Evolutionary conservation across 2,113 vertebrate genomes (phyloP), one percentile per base, ranked within the genome.

Genomic region (Strigops habroptila): DNA sequence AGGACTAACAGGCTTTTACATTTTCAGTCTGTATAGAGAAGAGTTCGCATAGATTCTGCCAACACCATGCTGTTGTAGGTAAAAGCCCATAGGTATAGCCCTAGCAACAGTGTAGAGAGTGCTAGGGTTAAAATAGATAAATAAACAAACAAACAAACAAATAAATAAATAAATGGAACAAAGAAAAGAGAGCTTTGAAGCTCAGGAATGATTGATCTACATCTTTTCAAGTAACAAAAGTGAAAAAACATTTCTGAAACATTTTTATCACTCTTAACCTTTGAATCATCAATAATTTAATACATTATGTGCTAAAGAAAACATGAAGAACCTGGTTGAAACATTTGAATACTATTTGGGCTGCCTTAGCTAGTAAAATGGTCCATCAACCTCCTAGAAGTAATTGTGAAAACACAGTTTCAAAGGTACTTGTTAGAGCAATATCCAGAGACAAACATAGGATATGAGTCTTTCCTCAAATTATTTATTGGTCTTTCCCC

Each of bases 211-310:
- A 74, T 59, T 92, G 44, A 86, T 94, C 37, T 86, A 17, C 46
- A 85, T 77, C 41, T 83, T 82, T 62, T 14, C 43, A 81, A 83
- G 28, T 84, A 86, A 86, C 83, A 70, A 86, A 91, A 86, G 14
- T 48, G 71, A 4, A 21, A 44, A 91, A 95, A 86, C 1, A 55
- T 39, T 93, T 97, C 48, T 63, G 10, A 84, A 92, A 22, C 16
- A 59, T 68, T 97, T 94, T 93, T 95, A 64, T 92, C 86, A 75
- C 51, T 71, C 24, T 63, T 55, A 83, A 84, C 12, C 3, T 82
- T 92, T 91, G 21, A 84, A 81, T 91, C n/a, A 65, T 93, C 55
- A 90, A 91, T 86, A 81, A 90, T 93, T 90, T 91, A 81, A 81
- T 90, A 59, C 83, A 46, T 3, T 35, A 46, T 67, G 25, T 88